A percentile compares a stretch with the other conserved stretches of the same genome.
These are phyloP conservation scores for Laothoe populi DNA, from an alignment of 2,888 invertebrate genomes.

Conservation along the genomic window DNA sequence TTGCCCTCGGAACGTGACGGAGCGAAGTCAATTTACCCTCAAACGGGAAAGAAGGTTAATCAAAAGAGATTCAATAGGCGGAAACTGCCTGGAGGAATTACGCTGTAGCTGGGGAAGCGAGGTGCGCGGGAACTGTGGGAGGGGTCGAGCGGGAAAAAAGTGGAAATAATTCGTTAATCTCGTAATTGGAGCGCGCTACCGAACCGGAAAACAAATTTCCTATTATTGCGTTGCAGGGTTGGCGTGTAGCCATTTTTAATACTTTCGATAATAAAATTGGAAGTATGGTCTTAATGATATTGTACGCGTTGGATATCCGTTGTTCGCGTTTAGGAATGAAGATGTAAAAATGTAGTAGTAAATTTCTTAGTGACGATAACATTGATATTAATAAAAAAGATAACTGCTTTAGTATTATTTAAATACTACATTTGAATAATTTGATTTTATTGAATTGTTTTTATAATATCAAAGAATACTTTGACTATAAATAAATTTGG, in stretches of 20 bases:
- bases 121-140: constrained; percentile 35
- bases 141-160: constrained; percentile 67
- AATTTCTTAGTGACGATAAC: background rate
- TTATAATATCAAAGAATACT: too few species aligned
- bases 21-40: constrained; percentile 69
- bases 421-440: too few species aligned
- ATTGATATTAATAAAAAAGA: too few species aligned
- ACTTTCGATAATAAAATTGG: background rate
- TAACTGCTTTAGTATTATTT: too few species aligned
- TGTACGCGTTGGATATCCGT: background rate
- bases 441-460: too few species aligned
- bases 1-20: constrained; percentile 66
- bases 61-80: constrained; percentile 83
- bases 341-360: background rate
- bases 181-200: constrained; percentile 83
- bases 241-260: constrained; percentile 32
- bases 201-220: constrained; percentile 86
- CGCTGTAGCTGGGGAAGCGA: constrained; percentile 43
- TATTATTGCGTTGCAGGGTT: constrained; percentile 76
- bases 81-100: constrained; percentile 72
- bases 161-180: constrained; percentile 85
- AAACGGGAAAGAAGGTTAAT: constrained; percentile 82
- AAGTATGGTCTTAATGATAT: background rate
- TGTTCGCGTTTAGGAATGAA: background rate
- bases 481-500: too few species aligned